A percentile compares a stretch with the other conserved stretches of the same genome.
Evolutionary conservation across 2,113 vertebrate genomes (phyloP).

Genomic region (Microcebus tavaratra): DNA sequence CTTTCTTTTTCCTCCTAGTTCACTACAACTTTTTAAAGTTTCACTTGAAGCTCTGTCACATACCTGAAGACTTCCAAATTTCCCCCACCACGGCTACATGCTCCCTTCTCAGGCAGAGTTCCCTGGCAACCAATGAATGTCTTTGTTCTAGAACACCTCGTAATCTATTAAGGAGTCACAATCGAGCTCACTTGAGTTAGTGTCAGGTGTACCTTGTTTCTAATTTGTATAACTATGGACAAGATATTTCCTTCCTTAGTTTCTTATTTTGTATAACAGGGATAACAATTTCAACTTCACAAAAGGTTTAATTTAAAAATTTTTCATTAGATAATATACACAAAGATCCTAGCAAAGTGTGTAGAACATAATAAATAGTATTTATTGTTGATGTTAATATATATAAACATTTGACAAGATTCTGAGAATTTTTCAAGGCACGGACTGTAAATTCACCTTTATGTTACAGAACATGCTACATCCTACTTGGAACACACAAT

Average conservation of each 20-base stretch:
- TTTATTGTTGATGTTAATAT: not conserved
- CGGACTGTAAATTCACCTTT: not conserved
- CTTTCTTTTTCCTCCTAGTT: not conserved
- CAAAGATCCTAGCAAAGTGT: not conserved
- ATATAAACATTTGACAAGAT: not conserved
- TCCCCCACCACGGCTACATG: rapidly evolving
- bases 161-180: not conserved
- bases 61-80: not conserved
- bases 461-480: not conserved
- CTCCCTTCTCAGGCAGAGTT: not conserved
- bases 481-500: not conserved
- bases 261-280: not conserved
- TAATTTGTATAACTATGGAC: not conserved
- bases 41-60: not conserved
- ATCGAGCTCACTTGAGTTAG: not conserved
- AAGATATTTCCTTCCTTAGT: not conserved
- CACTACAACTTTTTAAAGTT: not conserved
- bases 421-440: not conserved
- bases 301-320: not conserved
- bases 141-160: not conserved
- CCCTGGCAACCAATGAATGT: not conserved
- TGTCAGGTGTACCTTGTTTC: not conserved
- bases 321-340: not conserved
- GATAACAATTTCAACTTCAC: not conserved
- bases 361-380: not conserved